These are phyloP conservation scores for Marmota flaviventris DNA, from an alignment of 2,113 vertebrate species.

Conservation along the genomic window DNA sequence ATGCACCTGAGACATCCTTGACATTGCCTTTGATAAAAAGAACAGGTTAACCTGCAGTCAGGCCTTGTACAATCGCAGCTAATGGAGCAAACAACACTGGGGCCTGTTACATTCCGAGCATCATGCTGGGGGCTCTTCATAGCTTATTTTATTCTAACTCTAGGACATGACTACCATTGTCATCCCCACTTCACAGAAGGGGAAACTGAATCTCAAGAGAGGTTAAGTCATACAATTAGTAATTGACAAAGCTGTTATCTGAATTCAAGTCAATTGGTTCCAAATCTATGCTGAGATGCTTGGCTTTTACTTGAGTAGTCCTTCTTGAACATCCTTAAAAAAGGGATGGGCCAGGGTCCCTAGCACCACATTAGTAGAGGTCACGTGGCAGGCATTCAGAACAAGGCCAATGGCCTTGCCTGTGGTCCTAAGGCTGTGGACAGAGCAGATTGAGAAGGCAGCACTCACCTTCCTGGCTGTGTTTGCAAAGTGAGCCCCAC, in stretches of 20 bases:
- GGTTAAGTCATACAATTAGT: background rate
- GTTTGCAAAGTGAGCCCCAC: constrained; percentile 88
- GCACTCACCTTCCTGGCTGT: constrained; percentile 90
- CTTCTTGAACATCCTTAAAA: background rate
- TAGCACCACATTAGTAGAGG: background rate
- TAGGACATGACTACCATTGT: background rate
- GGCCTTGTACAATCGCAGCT: background rate
- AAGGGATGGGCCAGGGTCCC: background rate
- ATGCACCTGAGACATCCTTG: background rate
- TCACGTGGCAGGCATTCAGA: background rate
- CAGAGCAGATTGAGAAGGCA: background rate
- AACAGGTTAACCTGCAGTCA: background rate
- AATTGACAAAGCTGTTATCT: background rate
- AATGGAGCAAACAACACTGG: background rate
- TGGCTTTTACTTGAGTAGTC: background rate
- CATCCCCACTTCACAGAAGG: background rate
- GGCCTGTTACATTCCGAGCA: background rate
- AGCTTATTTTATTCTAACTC: background rate
- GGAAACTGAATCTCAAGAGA: background rate
- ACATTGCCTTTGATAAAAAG: fast-evolving
- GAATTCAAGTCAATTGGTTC: background rate
- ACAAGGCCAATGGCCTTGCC: background rate
- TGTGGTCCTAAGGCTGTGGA: background rate
- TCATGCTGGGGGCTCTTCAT: background rate
- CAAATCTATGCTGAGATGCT: background rate